Percentiles rank a stretch among this genome's conserved stretches.
Evolutionary conservation across 2,888 invertebrate genomes (phyloP).

Genomic region (Cryptus viduatorius): DNA sequence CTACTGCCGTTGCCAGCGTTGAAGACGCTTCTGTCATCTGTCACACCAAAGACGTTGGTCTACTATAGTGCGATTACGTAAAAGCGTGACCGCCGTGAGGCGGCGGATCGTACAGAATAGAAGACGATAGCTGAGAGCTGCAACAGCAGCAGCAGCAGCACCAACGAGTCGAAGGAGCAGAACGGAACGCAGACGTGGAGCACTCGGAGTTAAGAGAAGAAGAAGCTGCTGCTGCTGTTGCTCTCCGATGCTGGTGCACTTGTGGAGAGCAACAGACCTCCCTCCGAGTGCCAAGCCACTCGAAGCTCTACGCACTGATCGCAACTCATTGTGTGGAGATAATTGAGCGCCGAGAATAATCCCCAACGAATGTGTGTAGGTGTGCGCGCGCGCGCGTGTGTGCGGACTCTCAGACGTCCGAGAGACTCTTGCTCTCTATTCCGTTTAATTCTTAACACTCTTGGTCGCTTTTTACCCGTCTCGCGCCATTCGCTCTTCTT

Average conservation of each 20-base stretch:
- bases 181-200: constrained; percentile 34
- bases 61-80: constrained; percentile 75
- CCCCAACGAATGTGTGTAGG: constrained; percentile 61
- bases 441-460: constrained; percentile 5
- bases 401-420: constrained; percentile 23
- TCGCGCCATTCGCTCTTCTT: constrained; percentile 25
- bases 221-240: constrained; percentile 6
- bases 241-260: neutral
- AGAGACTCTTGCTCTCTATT: constrained; percentile 4
- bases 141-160: too few relatives aligned
- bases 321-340: constrained; percentile 70
- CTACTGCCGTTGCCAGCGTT: constrained; percentile 72
- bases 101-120: constrained; percentile 7
- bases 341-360: constrained; percentile 74
- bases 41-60: constrained; percentile 75
- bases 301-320: constrained; percentile 29
- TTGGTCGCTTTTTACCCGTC: constrained; percentile 5
- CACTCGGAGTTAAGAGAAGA: constrained; percentile 33
- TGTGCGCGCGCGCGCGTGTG: constrained; percentile 43
- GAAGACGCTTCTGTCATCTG: constrained; percentile 80
- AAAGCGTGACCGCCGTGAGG: constrained; percentile 64
- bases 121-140: neutral
- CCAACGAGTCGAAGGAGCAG: constrained; percentile 23
- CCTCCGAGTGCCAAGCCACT: constrained; percentile 5
- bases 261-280: constrained; percentile 15